A percentile compares a stretch with the other conserved stretches of the same genome.
Evolutionary conservation across 2,113 vertebrate genomes (phyloP).

Genomic region (Phylloscopus trochilus): DNA sequence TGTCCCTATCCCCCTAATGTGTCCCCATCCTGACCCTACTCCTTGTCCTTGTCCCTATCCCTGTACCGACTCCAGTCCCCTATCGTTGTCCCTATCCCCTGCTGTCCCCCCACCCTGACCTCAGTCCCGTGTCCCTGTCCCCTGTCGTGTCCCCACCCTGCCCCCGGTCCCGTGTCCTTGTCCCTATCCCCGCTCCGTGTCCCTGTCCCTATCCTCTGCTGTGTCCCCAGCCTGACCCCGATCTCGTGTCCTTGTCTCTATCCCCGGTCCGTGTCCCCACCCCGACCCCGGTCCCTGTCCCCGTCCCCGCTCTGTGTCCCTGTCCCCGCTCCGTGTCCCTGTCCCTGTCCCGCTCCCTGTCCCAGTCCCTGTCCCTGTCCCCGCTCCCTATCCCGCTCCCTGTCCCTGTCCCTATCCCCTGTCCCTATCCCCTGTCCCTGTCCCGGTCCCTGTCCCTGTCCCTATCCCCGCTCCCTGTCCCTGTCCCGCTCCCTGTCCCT

Average conservation of each 20-base stretch:
- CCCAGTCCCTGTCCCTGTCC: not conserved
- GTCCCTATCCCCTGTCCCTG: too few relatives aligned
- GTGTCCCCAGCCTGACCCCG: not conserved
- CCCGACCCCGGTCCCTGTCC: not conserved
- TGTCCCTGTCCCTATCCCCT: not conserved
- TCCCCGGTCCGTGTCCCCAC: not conserved
- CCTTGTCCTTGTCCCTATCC: not conserved
- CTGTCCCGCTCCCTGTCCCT: not conserved
- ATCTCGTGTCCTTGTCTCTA: not conserved
- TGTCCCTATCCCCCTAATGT: not conserved
- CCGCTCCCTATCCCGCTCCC: too few relatives aligned
- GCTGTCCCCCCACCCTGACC: too few relatives aligned
- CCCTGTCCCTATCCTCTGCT: too few relatives aligned
- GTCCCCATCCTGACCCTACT: not conserved
- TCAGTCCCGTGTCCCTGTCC: not conserved
- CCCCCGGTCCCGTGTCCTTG: too few relatives aligned
- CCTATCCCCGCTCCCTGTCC: not conserved
- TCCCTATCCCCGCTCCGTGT: not conserved
- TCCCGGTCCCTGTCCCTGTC: not conserved
- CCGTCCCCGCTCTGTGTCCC: not conserved
- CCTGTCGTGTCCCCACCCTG: too few relatives aligned
- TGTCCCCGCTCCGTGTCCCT: too few relatives aligned
- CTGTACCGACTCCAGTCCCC: not conserved
- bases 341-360: not conserved
- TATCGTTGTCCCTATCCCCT: not conserved